These are phyloP conservation scores for Percina caprodes DNA, from an alignment of 2,113 vertebrate species.

Conservation along the genomic window DNA sequence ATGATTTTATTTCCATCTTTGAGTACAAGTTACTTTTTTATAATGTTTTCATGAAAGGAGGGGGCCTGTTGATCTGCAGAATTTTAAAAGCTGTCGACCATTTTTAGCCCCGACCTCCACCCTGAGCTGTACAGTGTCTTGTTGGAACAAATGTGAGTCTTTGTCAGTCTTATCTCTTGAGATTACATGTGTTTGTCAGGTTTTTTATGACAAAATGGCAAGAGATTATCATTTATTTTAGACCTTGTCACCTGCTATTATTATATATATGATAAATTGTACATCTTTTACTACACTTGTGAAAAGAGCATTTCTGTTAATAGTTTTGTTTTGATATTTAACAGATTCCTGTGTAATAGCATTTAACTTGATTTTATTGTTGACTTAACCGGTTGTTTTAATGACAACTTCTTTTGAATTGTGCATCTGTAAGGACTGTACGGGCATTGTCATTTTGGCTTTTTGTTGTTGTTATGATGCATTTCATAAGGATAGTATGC, in stretches of 20 bases:
- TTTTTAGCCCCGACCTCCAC: conserved; percentile 46
- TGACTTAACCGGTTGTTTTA: conserved; percentile 34
- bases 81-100: conserved; percentile 51
- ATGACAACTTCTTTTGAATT: conserved; percentile 43
- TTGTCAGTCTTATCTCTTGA: conserved; percentile 68
- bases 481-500: conserved; percentile 56
- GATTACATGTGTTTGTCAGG: conserved; percentile 66
- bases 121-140: conserved; percentile 73
- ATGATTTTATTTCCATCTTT: conserved; percentile 43
- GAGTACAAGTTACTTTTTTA: conserved; percentile 60
- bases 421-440: conserved; percentile 58
- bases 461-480: conserved; percentile 58
- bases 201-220: conserved; percentile 76
- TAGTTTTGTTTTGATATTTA: conserved; percentile 83
- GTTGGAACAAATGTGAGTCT: conserved; percentile 79
- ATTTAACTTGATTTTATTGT: conserved; percentile 68
- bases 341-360: conserved; percentile 83
- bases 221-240: conserved; percentile 70
- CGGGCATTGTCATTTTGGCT: conserved; percentile 69
- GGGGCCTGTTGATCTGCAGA: conserved; percentile 41
- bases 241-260: conserved; percentile 74
- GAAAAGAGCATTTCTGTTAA: conserved; percentile 75
- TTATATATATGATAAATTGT: conserved; percentile 71
- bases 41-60: conserved; percentile 59
- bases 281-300: conserved; percentile 82